phyloP scores from a whole-genome alignment of 53 echinoderm and acorn worm genomes.

The Antedon mediterranea region DNA sequence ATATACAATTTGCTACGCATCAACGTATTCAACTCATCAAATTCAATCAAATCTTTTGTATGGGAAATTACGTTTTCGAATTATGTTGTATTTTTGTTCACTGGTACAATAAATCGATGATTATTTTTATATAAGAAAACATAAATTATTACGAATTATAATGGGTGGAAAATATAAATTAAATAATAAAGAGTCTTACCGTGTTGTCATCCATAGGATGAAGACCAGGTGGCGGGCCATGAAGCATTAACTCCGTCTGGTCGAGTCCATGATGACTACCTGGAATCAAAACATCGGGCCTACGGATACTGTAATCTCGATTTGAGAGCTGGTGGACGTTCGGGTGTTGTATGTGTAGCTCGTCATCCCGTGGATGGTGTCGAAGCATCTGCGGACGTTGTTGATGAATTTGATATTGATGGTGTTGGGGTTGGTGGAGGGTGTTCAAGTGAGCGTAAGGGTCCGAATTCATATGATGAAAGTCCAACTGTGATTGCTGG shows the following conservation, averaged over 20 bases:
- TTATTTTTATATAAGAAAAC: too few relatives aligned
- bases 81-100: too few relatives aligned
- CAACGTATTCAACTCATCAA: neutral
- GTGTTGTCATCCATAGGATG: slow-evolving; percentile 89
- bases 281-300: slow-evolving; percentile 93
- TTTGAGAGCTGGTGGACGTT: slow-evolving; percentile 87
- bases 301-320: slow-evolving; percentile 89
- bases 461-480: slow-evolving; percentile 97
- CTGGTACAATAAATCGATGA: too few relatives aligned
- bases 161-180: neutral
- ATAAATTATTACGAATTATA: neutral
- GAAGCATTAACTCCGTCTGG: slow-evolving; percentile 89
- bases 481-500: slow-evolving; percentile 96
- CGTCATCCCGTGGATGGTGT: slow-evolving; percentile 63
- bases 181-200: slow-evolving; percentile 54
- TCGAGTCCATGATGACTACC: slow-evolving; percentile 94
- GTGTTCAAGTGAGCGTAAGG: slow-evolving; percentile 97
- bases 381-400: slow-evolving; percentile 86
- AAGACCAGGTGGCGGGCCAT: slow-evolving; percentile 73
- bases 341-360: slow-evolving; percentile 89
- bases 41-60: too few relatives aligned
- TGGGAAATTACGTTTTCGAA: too few relatives aligned
- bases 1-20: neutral
- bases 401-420: slow-evolving; percentile 91
- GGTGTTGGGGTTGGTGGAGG: slow-evolving; percentile 93